phyloP scores from a whole-genome alignment of 2,113 vertebrate genomes.

The Cyrtonyx montezumae region DNA sequence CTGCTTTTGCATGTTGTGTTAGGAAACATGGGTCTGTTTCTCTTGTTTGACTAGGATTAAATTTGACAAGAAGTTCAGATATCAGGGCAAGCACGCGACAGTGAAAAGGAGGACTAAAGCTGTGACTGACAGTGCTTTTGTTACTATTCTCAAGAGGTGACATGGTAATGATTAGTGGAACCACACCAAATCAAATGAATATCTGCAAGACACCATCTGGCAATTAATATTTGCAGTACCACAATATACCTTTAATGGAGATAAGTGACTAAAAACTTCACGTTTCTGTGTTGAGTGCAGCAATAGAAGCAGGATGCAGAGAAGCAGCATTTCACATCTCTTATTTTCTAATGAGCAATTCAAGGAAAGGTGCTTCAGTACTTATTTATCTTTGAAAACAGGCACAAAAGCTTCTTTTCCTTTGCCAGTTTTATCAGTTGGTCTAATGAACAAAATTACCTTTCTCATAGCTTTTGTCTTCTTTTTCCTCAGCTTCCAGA shows the following conservation, averaged over 20 bases:
- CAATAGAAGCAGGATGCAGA: not conserved
- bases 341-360: not conserved
- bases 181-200: not conserved
- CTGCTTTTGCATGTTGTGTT: not conserved
- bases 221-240: not conserved
- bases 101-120: not conserved
- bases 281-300: not conserved
- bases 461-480: not conserved
- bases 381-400: constrained; percentile 19
- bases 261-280: not conserved
- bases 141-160: not conserved
- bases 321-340: not conserved
- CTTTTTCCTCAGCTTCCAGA: not conserved
- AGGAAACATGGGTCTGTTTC: not conserved
- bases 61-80: not conserved
- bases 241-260: not conserved
- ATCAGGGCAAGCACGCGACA: not conserved
- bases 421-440: not conserved
- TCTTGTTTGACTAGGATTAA: not conserved
- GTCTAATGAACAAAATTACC: not conserved
- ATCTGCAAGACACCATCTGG: not conserved
- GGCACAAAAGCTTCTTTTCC: not conserved
- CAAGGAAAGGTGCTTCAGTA: not conserved
- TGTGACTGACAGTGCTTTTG: not conserved
- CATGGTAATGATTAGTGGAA: not conserved